Percentiles rank a stretch among this genome's conserved stretches.
Evolutionary conservation across 2,888 invertebrate genomes (phyloP).

Genomic region (Drosophila heteroneura): DNA sequence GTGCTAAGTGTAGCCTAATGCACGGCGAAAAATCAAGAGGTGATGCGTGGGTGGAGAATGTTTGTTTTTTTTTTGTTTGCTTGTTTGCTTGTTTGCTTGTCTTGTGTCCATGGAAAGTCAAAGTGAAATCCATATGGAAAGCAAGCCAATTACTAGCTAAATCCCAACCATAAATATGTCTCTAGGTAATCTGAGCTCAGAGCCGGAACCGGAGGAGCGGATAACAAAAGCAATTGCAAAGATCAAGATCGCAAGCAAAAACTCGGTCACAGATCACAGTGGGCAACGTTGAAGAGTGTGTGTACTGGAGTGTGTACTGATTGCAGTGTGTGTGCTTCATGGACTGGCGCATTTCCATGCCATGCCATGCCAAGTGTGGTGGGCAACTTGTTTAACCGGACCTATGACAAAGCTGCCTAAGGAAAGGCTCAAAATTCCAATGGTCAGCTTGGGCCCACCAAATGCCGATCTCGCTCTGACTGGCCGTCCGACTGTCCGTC

Average conservation of each 20-base stretch:
- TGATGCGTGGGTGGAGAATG: slow-evolving; percentile 73
- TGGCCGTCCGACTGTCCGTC: not conserved
- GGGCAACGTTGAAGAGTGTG: slow-evolving; percentile 2
- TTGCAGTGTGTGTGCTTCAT: slow-evolving; percentile 46
- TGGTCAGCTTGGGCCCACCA: slow-evolving; percentile 17
- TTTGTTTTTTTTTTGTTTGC: slow-evolving; percentile 19
- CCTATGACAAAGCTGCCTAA: slow-evolving; percentile 67
- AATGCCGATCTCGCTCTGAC: not conserved
- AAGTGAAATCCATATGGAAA: slow-evolving; percentile 78
- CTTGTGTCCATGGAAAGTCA: slow-evolving; percentile 63
- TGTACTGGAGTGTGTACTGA: slow-evolving; percentile 17
- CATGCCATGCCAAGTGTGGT: slow-evolving; percentile 57
- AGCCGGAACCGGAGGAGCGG: slow-evolving; percentile 23
- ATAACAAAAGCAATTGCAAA: slow-evolving; percentile 62
- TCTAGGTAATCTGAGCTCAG: slow-evolving; percentile 57
- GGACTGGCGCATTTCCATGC: slow-evolving; percentile 70
- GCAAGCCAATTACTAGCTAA: slow-evolving; percentile 69
- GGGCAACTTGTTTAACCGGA: slow-evolving; percentile 75
- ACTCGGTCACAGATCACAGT: slow-evolving; percentile 75
- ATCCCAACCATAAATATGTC: slow-evolving; percentile 51
- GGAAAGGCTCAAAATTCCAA: slow-evolving; percentile 69
- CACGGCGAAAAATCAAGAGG: slow-evolving; percentile 48
- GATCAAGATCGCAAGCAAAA: slow-evolving; percentile 68
- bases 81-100: slow-evolving; percentile 25
- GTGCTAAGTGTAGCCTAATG: slow-evolving; percentile 17